These are phyloP conservation scores for Entelurus aequoreus DNA, from an alignment of 2,113 vertebrate species.

Conservation along the genomic window DNA sequence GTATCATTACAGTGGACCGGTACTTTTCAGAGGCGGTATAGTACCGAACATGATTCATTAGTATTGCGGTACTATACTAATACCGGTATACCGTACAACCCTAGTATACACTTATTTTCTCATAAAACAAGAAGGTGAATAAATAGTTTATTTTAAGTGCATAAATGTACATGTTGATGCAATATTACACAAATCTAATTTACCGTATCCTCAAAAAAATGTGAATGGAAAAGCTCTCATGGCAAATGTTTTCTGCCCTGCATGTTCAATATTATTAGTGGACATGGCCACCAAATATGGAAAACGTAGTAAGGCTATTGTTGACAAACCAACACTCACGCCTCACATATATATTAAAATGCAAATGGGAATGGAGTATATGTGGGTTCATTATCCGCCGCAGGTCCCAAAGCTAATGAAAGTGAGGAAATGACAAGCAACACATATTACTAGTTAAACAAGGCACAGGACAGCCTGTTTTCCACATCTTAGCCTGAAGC, in stretches of 20 bases:
- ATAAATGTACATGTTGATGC: not conserved
- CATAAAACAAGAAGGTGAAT: not conserved
- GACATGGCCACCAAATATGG: not conserved
- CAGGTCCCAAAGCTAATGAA: conserved; percentile 48
- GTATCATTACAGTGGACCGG: too few species aligned
- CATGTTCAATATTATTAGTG: not conserved
- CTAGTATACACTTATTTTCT: not conserved
- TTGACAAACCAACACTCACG: not conserved
- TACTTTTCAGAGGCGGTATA: too few species aligned
- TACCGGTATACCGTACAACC: not conserved
- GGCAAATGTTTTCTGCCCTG: not conserved
- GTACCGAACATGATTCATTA: too few species aligned
- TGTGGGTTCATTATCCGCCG: conserved; percentile 18
- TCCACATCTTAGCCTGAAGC: conserved; percentile 49
- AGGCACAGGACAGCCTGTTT: conserved; percentile 45
- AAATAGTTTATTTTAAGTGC: not conserved
- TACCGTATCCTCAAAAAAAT: not conserved
- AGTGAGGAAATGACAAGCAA: conserved; percentile 55
- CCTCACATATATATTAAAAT: conserved; percentile 16
- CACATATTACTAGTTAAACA: conserved; percentile 58
- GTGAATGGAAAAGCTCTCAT: not conserved
- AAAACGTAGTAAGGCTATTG: not conserved
- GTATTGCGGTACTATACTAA: too few species aligned
- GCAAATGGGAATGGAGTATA: not conserved
- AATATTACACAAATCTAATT: not conserved